phyloP scores from a whole-genome alignment of 2,888 invertebrate genomes.

The Protonemura montana region DNA sequence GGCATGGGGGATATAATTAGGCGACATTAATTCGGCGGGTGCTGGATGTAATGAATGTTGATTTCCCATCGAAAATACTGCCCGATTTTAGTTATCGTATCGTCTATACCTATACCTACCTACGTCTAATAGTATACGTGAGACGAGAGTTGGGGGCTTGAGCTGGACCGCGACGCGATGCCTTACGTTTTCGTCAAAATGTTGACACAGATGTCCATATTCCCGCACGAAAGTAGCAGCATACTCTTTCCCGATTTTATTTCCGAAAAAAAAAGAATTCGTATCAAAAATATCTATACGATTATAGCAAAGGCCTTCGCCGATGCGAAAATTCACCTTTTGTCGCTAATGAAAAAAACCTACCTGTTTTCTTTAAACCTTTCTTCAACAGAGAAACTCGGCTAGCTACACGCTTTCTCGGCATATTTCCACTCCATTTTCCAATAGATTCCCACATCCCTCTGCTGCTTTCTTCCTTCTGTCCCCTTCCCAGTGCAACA shows the following conservation, averaged over 20 bases:
- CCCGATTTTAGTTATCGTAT: too few relatives aligned
- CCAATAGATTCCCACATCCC: constrained; percentile 34
- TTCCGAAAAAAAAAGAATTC: not conserved
- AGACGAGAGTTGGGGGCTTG: too few relatives aligned
- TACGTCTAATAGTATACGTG: too few relatives aligned
- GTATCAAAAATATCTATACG: constrained; percentile 36
- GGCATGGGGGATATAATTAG: too few relatives aligned
- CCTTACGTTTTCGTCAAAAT: constrained; percentile 32
- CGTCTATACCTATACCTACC: too few relatives aligned
- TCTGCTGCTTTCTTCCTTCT: not conserved
- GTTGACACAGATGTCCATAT: constrained; percentile 49
- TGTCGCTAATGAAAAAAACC: constrained; percentile 50
- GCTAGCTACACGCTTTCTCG: not conserved
- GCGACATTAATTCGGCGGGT: too few relatives aligned
- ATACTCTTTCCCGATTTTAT: not conserved
- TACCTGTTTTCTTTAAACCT: constrained; percentile 49
- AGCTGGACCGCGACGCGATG: not conserved
- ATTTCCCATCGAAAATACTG: too few relatives aligned
- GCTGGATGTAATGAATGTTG: too few relatives aligned
- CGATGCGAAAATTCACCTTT: constrained; percentile 48
- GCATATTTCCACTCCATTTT: constrained; percentile 40
- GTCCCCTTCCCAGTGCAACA: not conserved
- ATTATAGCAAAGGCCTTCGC: constrained; percentile 17
- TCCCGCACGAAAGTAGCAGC: constrained; percentile 42
- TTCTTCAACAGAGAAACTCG: not conserved